Percentiles rank a stretch among this genome's conserved stretches.
Conservation (phyloP, 1,140 invertebrate species). For the Triops cancriformis region DNA sequence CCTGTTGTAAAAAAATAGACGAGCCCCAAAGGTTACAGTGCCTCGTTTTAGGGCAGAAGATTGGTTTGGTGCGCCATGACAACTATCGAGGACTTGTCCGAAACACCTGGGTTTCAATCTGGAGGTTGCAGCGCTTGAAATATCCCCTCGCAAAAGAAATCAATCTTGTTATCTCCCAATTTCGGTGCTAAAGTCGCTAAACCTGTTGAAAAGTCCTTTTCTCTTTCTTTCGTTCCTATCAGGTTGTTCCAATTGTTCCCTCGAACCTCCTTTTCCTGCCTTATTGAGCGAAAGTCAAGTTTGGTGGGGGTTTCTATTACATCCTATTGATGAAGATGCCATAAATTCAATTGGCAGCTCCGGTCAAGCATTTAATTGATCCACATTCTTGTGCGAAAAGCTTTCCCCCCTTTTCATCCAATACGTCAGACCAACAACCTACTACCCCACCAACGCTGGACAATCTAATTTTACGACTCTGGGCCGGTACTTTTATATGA, state of each 20-base stretch:
- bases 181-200: not conserved
- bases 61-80: not conserved
- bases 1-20: not conserved
- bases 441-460: not conserved
- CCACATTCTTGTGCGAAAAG: not conserved
- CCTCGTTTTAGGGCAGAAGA: not conserved
- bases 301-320: not conserved
- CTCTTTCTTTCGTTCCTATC: not conserved
- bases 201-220: not conserved
- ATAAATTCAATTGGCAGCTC: conserved; percentile 14
- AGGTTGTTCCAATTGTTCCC: not conserved
- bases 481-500: not conserved
- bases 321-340: not conserved
- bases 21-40: not conserved
- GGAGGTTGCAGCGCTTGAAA: not conserved
- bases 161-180: not conserved
- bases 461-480: conserved; percentile 10
- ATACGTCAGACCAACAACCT: not conserved
- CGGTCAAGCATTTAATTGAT: conserved; percentile 1
- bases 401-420: not conserved
- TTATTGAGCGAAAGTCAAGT: not conserved
- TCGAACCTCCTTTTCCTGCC: not conserved
- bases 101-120: conserved; percentile 13
- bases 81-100: not conserved
- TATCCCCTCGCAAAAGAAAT: not conserved